These are phyloP conservation scores for Tetragnatha montana DNA, from an alignment of 2,888 invertebrate genomes.

Conservation along the genomic window DNA sequence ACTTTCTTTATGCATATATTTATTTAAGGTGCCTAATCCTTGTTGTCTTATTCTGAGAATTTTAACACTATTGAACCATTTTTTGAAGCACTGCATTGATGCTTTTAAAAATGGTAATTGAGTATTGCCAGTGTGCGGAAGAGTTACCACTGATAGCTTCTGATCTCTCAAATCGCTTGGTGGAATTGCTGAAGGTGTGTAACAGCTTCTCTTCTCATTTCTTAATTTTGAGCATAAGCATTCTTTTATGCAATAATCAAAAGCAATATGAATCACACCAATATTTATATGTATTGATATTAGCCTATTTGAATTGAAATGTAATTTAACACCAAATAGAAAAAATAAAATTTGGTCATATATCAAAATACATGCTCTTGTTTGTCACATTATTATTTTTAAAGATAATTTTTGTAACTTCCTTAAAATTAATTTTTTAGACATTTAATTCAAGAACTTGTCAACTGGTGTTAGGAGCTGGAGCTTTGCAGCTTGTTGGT, in stretches of 20 bases:
- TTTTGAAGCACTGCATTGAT: constrained; percentile 84
- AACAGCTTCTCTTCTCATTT: too few relatives aligned
- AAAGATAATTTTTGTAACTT: too few relatives aligned
- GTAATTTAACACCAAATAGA: neutral
- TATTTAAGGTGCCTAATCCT: neutral
- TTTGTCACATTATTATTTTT: too few relatives aligned
- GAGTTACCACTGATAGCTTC: constrained; percentile 87
- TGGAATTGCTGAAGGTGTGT: constrained; percentile 87
- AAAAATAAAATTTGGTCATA: too few relatives aligned
- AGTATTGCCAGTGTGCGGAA: constrained; percentile 89
- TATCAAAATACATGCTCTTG: too few relatives aligned
- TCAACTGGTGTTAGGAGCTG: constrained; percentile 96
- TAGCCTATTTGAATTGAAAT: neutral
- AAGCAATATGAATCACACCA: neutral
- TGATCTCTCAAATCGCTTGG: constrained; percentile 87
- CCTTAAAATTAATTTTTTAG: constrained; percentile 73
- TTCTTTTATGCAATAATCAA: too few relatives aligned
- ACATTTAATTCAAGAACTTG: constrained; percentile 81
- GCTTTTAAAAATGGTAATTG: constrained; percentile 91
- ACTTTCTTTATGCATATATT: neutral
- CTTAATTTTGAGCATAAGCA: too few relatives aligned
- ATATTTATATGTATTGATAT: neutral
- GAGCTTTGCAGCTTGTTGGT: constrained; percentile 95
- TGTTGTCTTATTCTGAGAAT: neutral
- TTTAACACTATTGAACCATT: constrained; percentile 5